These are phyloP conservation scores for Rhingia campestris DNA, from an alignment of 2,888 invertebrate genomes.

Conservation along the genomic window DNA sequence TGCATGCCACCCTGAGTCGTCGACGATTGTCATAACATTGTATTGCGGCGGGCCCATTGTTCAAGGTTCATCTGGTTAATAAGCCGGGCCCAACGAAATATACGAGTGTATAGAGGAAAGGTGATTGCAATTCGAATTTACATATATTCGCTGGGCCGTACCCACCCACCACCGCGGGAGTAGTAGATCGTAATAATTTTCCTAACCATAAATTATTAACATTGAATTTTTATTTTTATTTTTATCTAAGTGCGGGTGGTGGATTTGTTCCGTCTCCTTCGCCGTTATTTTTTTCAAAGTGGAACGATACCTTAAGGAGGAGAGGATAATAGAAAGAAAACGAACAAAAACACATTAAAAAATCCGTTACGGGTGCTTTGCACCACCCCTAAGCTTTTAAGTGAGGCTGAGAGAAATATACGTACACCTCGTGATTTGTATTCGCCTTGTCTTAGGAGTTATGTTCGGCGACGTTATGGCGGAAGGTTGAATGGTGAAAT, in stretches of 20 bases:
- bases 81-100: constrained; percentile 53
- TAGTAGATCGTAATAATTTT: constrained; percentile 73
- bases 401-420: constrained; percentile 35
- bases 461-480: background rate
- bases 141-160: constrained; percentile 60
- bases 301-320: constrained; percentile 11
- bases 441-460: constrained; percentile 14
- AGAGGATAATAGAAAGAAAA: constrained; percentile 66
- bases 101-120: constrained; percentile 46
- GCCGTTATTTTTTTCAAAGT: background rate
- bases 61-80: constrained; percentile 74
- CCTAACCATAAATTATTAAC: constrained; percentile 74
- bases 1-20: constrained; percentile 16
- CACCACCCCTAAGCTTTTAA: constrained; percentile 58
- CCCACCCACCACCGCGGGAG: constrained; percentile 32
- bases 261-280: constrained; percentile 61
- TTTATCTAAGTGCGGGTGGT: constrained; percentile 74
- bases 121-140: constrained; percentile 73
- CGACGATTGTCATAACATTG: constrained; percentile 64
- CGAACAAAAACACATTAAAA: constrained; percentile 70
- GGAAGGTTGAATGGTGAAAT: background rate
- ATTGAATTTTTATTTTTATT: constrained; percentile 75
- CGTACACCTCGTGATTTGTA: constrained; percentile 24
- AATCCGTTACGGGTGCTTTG: constrained; percentile 72
- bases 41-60: constrained; percentile 57